Conservation (phyloP, 2,888 invertebrate genomes). For the Nudaria mundana region DNA sequence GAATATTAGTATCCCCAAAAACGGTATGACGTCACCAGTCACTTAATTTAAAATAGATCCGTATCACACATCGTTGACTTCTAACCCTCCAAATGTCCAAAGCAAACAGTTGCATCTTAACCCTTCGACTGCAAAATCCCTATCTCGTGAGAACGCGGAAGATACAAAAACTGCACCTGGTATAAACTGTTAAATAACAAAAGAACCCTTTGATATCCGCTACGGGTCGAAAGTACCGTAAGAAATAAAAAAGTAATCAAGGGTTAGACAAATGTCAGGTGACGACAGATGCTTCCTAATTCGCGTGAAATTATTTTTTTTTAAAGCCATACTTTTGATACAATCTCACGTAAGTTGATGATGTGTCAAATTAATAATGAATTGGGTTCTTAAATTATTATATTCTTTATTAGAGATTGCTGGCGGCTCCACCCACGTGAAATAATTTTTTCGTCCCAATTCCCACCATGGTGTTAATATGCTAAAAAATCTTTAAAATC, state of each 20-base stretch:
- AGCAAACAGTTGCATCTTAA: conserved; percentile 36
- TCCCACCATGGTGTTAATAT: too few species aligned
- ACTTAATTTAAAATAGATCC: conserved; percentile 21
- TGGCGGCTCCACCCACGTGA: too few species aligned
- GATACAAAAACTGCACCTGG: conserved; percentile 61
- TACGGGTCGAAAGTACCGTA: conserved; percentile 52
- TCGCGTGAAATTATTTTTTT: conserved; percentile 76
- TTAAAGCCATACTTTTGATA: conserved; percentile 45
- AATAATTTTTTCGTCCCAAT: too few species aligned
- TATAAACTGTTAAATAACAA: conserved; percentile 67
- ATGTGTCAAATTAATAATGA: conserved; percentile 71
- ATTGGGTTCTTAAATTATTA: conserved; percentile 1
- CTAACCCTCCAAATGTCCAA: conserved; percentile 23
- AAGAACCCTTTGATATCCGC: conserved; percentile 67
- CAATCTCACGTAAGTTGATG: conserved; percentile 64
- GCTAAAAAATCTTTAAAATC: too few species aligned
- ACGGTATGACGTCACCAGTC: not conserved
- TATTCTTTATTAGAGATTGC: too few species aligned
- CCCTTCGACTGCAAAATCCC: conserved; percentile 41
- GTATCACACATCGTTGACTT: conserved; percentile 33
- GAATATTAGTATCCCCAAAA: too few species aligned
- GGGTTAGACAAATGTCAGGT: conserved; percentile 67
- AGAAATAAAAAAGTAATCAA: conserved; percentile 60
- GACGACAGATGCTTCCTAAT: conserved; percentile 74
- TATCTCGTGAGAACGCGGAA: conserved; percentile 72